Base-by-base conservation (phyloP, 2,797 vertebrate species). In the Sciaenops ocellatus region DNA sequence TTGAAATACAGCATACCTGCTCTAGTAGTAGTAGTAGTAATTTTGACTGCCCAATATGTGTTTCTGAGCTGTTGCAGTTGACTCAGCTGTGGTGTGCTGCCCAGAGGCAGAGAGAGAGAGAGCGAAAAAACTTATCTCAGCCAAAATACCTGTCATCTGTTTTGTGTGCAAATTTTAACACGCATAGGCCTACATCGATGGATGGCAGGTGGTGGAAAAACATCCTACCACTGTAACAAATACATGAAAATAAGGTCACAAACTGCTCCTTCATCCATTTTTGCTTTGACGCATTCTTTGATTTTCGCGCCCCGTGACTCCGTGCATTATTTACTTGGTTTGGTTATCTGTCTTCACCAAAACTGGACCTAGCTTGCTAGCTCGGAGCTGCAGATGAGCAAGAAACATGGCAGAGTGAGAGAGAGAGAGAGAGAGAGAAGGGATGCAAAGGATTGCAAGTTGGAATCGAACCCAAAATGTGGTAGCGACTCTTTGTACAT, bases 41-140 rank as follows among this genome's bases (percentile, higher is more conserved):
- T 30, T 51, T 54, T 59, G 44, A 64, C 30, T 18, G 34, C 34
- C 46, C 20, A 60, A 54, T 54, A 66, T 66, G 16, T 46, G 38
- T 59, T 46, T 47, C 46, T 78, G n/a, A 24, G 24, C 26, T 52
- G 9, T 13, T 28, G 44, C 41, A 24, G 61, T 54, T 65, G 69
- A 78, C 62, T 61, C 55, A 60, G 60, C 67, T 57, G 60, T 70
- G 22, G 4, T 71, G 26, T 15, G 34, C 28, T 63, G 50, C 67
- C 67, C 28, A 16, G 22, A 52, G 47, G 47, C 12, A 56, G 46
- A 65, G 3, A 55, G n/a, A 24, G 52, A 26, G 13, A 50, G 11
- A 48, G n/a, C n/a, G 6, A n/a, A 24, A 18, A 46, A n/a, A 41
- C 3, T 13, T 30, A 76, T 54, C 24, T 61, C 26, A 68, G 24